Evolutionary conservation across 2,797 vertebrate genomes (phyloP).

Genomic region (Glossophaga mutica): DNA sequence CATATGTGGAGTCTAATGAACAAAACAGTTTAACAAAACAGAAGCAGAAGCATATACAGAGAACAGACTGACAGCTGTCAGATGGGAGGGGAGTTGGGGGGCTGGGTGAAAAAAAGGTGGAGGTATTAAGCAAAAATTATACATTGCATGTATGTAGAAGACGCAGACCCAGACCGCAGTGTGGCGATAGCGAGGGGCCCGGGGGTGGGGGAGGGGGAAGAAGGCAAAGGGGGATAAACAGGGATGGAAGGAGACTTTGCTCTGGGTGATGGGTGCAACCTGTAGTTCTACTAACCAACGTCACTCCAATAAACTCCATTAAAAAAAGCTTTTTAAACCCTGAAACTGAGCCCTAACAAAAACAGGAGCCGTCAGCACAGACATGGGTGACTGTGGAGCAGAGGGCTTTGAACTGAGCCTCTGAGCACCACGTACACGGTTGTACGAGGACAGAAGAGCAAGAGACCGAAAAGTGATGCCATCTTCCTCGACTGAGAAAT

Average conservation of each 20-base stretch:
- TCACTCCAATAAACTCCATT: no score
- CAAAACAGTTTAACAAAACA: no score
- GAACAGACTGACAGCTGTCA: no score
- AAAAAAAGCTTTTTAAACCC: not conserved
- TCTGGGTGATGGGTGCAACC: not conserved
- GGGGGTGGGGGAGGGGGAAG: not conserved
- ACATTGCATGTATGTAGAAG: not conserved
- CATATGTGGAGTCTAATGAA: no score
- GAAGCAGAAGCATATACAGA: no score
- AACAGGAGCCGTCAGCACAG: not conserved
- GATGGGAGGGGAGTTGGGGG: no score
- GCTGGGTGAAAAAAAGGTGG: no score
- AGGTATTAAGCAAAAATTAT: not conserved
- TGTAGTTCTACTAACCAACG: no score
- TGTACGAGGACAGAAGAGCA: not conserved
- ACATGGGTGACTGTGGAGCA: not conserved
- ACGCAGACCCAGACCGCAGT: not conserved
- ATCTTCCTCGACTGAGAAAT: no score
- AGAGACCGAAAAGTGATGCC: not conserved
- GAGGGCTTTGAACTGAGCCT: not conserved
- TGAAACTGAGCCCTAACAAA: not conserved
- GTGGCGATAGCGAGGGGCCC: no score
- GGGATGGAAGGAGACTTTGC: not conserved
- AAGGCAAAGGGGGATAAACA: not conserved
- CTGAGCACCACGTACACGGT: not conserved